Conservation (phyloP, 2,888 invertebrate species). For the Timandra comae region DNA sequence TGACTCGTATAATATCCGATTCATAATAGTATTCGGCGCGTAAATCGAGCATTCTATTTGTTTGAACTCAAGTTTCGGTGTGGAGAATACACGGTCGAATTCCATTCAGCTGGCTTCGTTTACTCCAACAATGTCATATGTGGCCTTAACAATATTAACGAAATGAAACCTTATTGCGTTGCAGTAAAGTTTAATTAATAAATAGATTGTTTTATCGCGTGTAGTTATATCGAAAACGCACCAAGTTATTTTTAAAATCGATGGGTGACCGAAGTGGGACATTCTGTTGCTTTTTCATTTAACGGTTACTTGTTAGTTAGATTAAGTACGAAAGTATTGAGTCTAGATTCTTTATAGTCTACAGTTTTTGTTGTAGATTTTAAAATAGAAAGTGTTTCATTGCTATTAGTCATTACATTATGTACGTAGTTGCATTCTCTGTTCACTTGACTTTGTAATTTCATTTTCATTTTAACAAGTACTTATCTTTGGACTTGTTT, state of each 20-base stretch:
- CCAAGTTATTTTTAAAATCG: conserved; percentile 73
- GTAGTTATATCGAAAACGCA: conserved; percentile 63
- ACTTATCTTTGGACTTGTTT: too few species aligned
- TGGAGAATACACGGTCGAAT: conserved; percentile 62
- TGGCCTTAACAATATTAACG: conserved; percentile 20
- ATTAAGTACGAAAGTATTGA: too few species aligned
- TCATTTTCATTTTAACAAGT: too few species aligned
- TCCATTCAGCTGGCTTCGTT: conserved; percentile 48
- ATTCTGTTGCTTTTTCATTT: conserved; percentile 61
- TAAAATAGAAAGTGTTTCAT: too few species aligned
- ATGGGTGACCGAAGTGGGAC: conserved; percentile 72
- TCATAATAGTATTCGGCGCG: conserved; percentile 43
- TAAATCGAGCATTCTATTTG: conserved; percentile 61
- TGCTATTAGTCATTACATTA: too few species aligned
- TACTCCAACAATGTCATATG: conserved; percentile 34
- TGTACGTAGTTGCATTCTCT: too few species aligned
- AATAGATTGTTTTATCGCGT: conserved; percentile 42
- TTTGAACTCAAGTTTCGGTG: conserved; percentile 60
- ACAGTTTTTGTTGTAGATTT: too few species aligned
- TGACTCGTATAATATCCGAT: conserved; percentile 32
- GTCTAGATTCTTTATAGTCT: too few species aligned
- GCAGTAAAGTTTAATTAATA: conserved; percentile 26
- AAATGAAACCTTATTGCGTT: conserved; percentile 36
- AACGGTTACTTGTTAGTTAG: too few species aligned
- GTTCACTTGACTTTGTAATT: too few species aligned